phyloP scores from a whole-genome alignment of 2,888 invertebrate species.

The Polymixis lichenea region DNA sequence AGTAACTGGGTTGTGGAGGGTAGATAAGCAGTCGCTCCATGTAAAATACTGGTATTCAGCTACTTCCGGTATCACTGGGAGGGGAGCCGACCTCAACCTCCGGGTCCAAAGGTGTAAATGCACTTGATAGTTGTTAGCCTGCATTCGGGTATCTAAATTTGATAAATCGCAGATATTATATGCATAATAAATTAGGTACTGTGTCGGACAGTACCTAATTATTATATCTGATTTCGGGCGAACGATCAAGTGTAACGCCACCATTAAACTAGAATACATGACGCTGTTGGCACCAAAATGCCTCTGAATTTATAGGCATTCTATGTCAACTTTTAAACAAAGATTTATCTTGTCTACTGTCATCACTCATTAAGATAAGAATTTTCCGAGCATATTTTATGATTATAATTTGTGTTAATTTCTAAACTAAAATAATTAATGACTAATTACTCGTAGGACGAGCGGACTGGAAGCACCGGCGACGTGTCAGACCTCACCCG shows the following conservation, averaged over 20 bases:
- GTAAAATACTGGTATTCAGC: no score
- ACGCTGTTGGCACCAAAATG: slow-evolving; percentile 15
- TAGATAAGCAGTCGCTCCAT: neutral
- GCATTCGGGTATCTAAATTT: neutral
- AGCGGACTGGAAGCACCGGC: slow-evolving; percentile 92
- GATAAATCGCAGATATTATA: no score
- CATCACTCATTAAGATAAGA: slow-evolving; percentile 82
- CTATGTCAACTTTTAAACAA: slow-evolving; percentile 64
- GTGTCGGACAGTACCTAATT: neutral
- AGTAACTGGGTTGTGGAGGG: neutral
- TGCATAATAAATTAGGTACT: no score
- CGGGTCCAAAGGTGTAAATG: neutral
- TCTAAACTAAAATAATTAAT: slow-evolving; percentile 42
- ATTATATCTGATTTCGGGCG: neutral
- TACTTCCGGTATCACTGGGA: no score
- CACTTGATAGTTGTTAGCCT: neutral
- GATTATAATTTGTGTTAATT: slow-evolving; percentile 31
- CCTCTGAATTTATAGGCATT: slow-evolving; percentile 50
- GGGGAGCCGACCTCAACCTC: neutral
- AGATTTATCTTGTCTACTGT: slow-evolving; percentile 70
- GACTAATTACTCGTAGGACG: slow-evolving; percentile 80
- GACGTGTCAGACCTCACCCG: slow-evolving; percentile 95
- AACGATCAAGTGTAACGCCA: neutral
- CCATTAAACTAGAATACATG: slow-evolving; percentile 4
- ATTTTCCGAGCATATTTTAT: slow-evolving; percentile 42